Evolutionary conservation across 2,888 invertebrate species (phyloP).

Genomic region (Villa cingulata): DNA sequence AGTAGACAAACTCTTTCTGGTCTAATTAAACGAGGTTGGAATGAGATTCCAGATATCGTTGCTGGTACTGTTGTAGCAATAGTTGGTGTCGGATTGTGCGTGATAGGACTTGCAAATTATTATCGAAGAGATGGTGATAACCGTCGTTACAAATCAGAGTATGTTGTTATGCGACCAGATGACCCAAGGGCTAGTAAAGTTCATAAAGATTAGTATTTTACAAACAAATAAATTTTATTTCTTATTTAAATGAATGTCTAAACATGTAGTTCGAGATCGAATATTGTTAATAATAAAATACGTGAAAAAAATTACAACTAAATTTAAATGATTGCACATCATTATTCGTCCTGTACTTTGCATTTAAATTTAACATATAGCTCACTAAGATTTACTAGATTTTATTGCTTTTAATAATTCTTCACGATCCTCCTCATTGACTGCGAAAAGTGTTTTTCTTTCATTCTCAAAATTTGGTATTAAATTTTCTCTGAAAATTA

Average conservation of each 20-base stretch:
- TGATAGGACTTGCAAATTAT: constrained; percentile 39
- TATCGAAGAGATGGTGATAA: constrained; percentile 49
- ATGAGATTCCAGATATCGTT: constrained; percentile 59
- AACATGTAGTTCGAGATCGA: neutral
- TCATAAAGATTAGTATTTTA: constrained; percentile 36
- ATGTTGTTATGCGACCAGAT: constrained; percentile 51
- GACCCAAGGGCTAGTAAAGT: constrained; percentile 48
- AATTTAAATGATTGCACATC: too few species aligned
- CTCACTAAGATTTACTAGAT: neutral
- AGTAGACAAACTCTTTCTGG: constrained; percentile 25
- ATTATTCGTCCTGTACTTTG: too few species aligned
- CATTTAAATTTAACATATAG: too few species aligned
- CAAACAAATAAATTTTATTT: neutral
- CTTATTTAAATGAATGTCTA: neutral
- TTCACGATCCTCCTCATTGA: neutral
- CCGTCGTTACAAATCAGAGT: constrained; percentile 47
- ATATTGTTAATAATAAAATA: neutral
- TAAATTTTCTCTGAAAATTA: neutral
- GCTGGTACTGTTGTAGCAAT: constrained; percentile 45
- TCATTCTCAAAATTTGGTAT: constrained; percentile 4
- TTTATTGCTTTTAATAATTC: neutral
- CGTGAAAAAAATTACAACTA: too few species aligned
- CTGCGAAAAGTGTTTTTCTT: neutral
- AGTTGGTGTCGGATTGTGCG: constrained; percentile 42
- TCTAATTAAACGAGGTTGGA: constrained; percentile 39